Evolutionary conservation across 2,797 vertebrate species (phyloP), one percentile per base, ranked within the genome.

Genomic region (Artibeus lituratus): DNA sequence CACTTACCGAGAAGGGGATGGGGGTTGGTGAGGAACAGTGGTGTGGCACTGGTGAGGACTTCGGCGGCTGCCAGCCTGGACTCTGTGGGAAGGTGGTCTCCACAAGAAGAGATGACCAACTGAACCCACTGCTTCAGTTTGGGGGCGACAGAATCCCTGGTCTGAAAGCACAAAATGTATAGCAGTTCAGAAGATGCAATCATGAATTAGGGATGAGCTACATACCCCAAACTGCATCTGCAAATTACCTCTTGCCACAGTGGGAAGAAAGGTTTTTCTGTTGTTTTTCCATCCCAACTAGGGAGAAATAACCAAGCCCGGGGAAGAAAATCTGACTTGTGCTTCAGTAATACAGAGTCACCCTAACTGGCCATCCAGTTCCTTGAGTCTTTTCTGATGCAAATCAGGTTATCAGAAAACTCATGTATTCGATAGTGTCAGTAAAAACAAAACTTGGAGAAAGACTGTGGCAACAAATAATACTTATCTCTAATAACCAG

Each of bases 31-130:
- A 99, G 98, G 95, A 99, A 96, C 44, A 98, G 84, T 0, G 98
- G 96, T 0, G 98, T 95, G 39, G 98, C 93, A 83, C 92, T 98
- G 82, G 99, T 98, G 97, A 99, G 98, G 94, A 99, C 98, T 93
- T 99, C 98, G 35, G 99, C 98, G 10, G 98, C 99, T 26, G 98
- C 98, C 97, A 99, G 98, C 97, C 99, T 99, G 96, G 99, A 98
- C 97, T 99, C 99, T 42, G 90, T 98, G 42, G 99, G 99, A 95
- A 99, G 99, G 62, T 99, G 99, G 93, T 99, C 99, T 94, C 96
- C 97, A 96, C 99, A 99, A 98, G 99, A 99, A 6, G 95, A 98
- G 91, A 98, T 95, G 87, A 99, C 98, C 96, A 99, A 96, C 39
- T 97, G 98, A 94, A 98, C 98, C 99, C 99, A 99, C 95, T 98